Evolutionary conservation across 2,888 invertebrate species (phyloP), one percentile per base, ranked within the genome.

Genomic region (Agrochola lychnidis): DNA sequence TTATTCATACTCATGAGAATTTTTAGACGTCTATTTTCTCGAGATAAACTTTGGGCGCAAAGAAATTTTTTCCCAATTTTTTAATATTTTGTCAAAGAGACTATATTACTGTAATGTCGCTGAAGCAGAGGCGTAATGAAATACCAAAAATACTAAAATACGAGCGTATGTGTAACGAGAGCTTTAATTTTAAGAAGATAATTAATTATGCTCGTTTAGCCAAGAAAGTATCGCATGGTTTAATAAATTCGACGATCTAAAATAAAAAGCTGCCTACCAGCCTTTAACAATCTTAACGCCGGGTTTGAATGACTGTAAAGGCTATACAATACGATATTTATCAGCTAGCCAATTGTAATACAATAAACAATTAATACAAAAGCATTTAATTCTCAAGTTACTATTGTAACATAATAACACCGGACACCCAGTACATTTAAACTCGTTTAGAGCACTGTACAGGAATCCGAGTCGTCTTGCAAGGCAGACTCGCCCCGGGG

Each of bases 381-480:
- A 36, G 40, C 66, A 76, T 67, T 59, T 48, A 61, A 75, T 73
- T 74, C 53, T 70, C 59, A 62, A 51, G 48, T 67, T 42, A 66
- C 74, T 70, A 68, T 78, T 79, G 68, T 78, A 76, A 84, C 76
- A 68, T 72, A 81, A 83, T 84, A 84, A 79, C 73, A 78, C 64
- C 25, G 70, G 68, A 68, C 78, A 71, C 63, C 70, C 68, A 62
- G 78, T 82, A 79, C 81, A 83, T 81, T 86, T 81, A 83, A 86
- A 88, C 81, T 86, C 80, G 71, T 83, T 85, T 83, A 84, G 75
- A 76, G 81, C 78, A 87, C 79, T 81, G 68, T 70, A 63, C 73
- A 81, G 82, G 80, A 79, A 83, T 82, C 66, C 70, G 67, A 86
- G 83, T 83, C 75, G 84, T 88, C 87, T 86, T 86, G 71, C 76